Evolutionary conservation across 2,888 invertebrate genomes (phyloP).

Genomic region (Lagria hirta): DNA sequence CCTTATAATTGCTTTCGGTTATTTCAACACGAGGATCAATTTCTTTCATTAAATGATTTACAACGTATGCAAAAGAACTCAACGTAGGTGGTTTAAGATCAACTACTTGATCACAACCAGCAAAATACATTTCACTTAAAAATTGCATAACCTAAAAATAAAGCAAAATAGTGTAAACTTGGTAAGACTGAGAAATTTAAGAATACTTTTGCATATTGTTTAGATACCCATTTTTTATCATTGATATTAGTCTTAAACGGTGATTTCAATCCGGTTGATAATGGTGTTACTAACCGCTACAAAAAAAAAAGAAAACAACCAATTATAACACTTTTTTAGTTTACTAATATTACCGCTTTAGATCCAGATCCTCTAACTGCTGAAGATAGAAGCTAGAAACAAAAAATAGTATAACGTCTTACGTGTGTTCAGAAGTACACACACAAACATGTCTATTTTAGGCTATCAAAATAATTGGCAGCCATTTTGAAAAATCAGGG

Average conservation of each 20-base stretch:
- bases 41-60: slow-evolving; percentile 9
- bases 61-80: slow-evolving; percentile 8
- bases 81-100: slow-evolving; percentile 12
- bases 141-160: slow-evolving; percentile 6
- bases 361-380: not conserved
- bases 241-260: slow-evolving; percentile 2
- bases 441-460: too few species aligned
- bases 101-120: slow-evolving; percentile 5
- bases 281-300: slow-evolving; percentile 2
- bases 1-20: slow-evolving; percentile 13
- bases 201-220: slow-evolving; percentile 8
- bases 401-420: too few species aligned
- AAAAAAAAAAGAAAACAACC: not conserved
- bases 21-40: slow-evolving; percentile 8
- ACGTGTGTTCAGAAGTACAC: too few species aligned
- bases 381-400: too few species aligned
- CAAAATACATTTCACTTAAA: slow-evolving; percentile 5
- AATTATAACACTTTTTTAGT: not conserved
- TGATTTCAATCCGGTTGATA: slow-evolving; percentile 5
- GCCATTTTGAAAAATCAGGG: too few species aligned
- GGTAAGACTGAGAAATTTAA: not conserved
- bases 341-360: not conserved
- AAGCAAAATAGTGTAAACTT: not conserved
- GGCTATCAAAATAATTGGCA: too few species aligned
- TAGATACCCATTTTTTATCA: slow-evolving; percentile 10